A percentile compares a stretch with the other conserved stretches of the same genome.
phyloP scores from a whole-genome alignment of 2,888 invertebrate genomes.

The Dynastes maya region DNA sequence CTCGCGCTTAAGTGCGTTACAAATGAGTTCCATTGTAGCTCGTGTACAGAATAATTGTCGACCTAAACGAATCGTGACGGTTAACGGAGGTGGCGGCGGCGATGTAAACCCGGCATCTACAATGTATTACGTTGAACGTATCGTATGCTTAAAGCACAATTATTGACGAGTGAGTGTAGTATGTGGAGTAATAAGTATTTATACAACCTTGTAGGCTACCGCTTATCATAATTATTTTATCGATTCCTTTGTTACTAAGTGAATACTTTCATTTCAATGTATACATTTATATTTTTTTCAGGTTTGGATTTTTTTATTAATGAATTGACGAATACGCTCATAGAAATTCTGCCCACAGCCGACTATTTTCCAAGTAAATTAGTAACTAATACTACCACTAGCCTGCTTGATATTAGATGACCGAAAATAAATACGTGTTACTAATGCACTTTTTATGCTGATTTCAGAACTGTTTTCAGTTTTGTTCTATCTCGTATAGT shows the following conservation, averaged over 20 bases:
- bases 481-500: too few relatives aligned
- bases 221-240: conserved; percentile 36
- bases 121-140: not conserved
- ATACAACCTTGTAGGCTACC: not conserved
- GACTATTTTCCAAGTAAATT: too few relatives aligned
- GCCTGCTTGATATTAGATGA: too few relatives aligned
- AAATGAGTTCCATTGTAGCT: conserved; percentile 39
- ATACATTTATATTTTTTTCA: not conserved
- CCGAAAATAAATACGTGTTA: too few relatives aligned
- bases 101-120: not conserved
- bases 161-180: not conserved
- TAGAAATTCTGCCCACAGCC: too few relatives aligned
- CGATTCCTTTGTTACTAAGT: conserved; percentile 31
- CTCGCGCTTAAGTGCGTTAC: conserved; percentile 23
- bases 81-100: not conserved
- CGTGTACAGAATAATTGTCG: conserved; percentile 22
- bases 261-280: conserved; percentile 11
- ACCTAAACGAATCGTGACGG: conserved; percentile 1
- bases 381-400: too few relatives aligned
- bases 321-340: too few relatives aligned
- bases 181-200: not conserved
- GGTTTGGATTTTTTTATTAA: too few relatives aligned
- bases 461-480: too few relatives aligned
- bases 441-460: too few relatives aligned
- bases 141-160: not conserved